Base-by-base conservation (phyloP, 2,113 vertebrate species). In the Aythya baeri region DNA sequence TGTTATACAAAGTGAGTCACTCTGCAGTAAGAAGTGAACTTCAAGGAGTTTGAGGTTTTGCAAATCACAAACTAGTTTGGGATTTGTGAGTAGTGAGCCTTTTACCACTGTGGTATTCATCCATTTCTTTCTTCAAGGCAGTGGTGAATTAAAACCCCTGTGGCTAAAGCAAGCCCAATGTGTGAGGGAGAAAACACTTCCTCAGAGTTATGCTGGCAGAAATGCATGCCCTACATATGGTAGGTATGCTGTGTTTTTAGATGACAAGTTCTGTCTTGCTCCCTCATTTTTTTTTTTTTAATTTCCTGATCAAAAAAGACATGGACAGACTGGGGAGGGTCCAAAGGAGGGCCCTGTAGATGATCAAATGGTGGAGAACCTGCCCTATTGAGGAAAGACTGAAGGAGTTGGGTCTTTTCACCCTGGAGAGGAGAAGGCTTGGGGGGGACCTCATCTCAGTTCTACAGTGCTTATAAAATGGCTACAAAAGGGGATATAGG, bases 1-100 rank as follows among this genome's bases (percentile, higher is more conserved):
- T 71, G 88, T 92, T 88, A 72, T 88, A 80, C 4, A 27, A 83
- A 87, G 72, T 78, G 38, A 94, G 73, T 90, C 79, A 85, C 44
- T 81, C 7, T 52, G 54, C 67, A 86, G 70, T 67, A 66, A 94
- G 68, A 70, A 83, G 16, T 11, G 62, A 94, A 62, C 31, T 59
- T 81, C 1, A 0, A 91, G 76, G 83, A 91, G 73, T 50, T 54
- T 83, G 92, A 92, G 68, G 81, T 83, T 95, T 94, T 62, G 65
- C 50, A 70, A 88, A 89, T 43, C 68, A 61, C 73, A 74, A 49
- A 74, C 58, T 83, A 62, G 80, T 81, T 50, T 84, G 58, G 75
- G 31, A 63, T 71, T 71, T 88, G 55, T 54, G 79, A 89, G 76
- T 55, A 77, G 55, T 27, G 44, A 89, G 61, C 29, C 11, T 74